Base-by-base conservation (phyloP, 2,113 vertebrate genomes). In the Ia io region DNA sequence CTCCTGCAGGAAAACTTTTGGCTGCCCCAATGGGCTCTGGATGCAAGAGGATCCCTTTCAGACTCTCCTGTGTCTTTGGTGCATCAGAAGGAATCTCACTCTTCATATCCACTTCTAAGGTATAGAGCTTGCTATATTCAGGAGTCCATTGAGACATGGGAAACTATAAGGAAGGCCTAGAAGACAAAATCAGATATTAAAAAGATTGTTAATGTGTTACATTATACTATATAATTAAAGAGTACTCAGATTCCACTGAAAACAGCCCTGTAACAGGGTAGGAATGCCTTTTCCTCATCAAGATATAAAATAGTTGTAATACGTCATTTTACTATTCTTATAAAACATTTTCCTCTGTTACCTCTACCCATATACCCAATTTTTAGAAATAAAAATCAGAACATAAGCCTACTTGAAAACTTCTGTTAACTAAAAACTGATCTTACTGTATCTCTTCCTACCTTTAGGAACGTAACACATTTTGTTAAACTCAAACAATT, bases 21-120 rank as follows among this genome's bases (percentile, higher is more conserved):
- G 98, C 98, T 2, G 98, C 98, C 96, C 99, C 99, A 97, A 99
- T 98, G 97, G 99, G 98, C 98, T 99, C 99, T 77, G 99, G 98
- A 98, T 99, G 99, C 95, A 99, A 98, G 98, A 99, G 98, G 95
- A 99, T 99, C 98, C 99, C 99, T 98, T 99, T 99, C 98, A 99
- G 98, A 98, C 98, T 98, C 97, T 99, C 99, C 98, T 99, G 99
- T 99, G 98, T 99, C 98, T 99, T 99, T 97, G 99, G 98, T 95
- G 98, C 98, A 97, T 99, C 99, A 98, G 99, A 98, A 94, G 99
- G 98, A 98, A 99, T 98, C 98, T 99, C 99, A 98, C 99, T 99
- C 99, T 99, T 99, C 99, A 99, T 99, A 98, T 98, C 98, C 99
- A 98, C 99, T 98, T 98, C 95, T 97, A 98, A 95, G 91, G 98